Conservation (phyloP, 2,113 vertebrate genomes). For the Onychostoma macrolepis region DNA sequence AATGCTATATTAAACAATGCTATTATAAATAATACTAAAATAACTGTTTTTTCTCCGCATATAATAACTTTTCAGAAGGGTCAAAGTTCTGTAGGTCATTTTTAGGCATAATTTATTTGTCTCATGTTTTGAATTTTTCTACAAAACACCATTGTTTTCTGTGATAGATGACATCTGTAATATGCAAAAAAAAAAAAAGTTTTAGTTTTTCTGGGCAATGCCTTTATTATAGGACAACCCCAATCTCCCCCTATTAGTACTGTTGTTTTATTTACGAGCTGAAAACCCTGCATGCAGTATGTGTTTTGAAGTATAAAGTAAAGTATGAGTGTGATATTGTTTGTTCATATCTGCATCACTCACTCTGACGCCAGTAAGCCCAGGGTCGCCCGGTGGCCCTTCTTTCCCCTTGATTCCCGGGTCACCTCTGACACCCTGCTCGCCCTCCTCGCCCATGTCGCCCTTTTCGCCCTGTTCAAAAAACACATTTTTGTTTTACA, state of each 20-base stretch:
- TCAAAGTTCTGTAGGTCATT: neutral
- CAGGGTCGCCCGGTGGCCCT: slow-evolving; percentile 84
- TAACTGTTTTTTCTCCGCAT: neutral
- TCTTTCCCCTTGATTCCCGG: slow-evolving; percentile 90
- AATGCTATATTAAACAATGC: neutral
- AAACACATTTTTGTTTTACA: neutral
- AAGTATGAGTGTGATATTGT: neutral
- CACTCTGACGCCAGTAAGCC: slow-evolving; percentile 88
- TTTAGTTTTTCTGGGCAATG: neutral
- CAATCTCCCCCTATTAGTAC: neutral
- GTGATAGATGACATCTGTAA: too few relatives aligned
- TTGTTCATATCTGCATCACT: slow-evolving; percentile 59
- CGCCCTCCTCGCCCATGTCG: slow-evolving; percentile 89
- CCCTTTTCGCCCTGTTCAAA: slow-evolving; percentile 90
- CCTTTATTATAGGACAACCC: neutral
- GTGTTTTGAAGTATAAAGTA: neutral
- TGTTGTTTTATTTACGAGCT: neutral
- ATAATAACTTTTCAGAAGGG: neutral
- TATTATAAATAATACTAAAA: neutral
- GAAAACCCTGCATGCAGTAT: neutral
- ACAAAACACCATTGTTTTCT: too few relatives aligned
- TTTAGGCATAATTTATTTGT: neutral
- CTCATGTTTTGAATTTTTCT: neutral
- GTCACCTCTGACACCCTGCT: slow-evolving; percentile 88
- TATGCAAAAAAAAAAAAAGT: too few relatives aligned